phyloP scores from a whole-genome alignment of 2,888 invertebrate species.

The Drosophila bunnanda region DNA sequence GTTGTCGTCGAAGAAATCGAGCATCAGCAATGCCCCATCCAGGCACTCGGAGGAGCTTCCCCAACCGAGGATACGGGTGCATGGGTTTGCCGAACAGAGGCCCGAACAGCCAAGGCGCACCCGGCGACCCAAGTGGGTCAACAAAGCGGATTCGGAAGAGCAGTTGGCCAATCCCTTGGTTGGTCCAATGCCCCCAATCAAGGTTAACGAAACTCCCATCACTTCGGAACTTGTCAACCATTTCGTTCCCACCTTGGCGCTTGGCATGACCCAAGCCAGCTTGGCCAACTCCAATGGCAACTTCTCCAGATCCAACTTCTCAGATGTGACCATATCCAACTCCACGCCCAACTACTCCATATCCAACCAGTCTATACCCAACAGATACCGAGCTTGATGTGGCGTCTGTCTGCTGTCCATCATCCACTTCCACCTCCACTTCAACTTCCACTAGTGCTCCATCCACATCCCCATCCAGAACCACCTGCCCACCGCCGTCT shows the following conservation, averaged over 20 bases:
- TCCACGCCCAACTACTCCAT: neutral
- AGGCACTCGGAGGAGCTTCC: rapidly evolving
- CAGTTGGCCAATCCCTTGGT: too few relatives aligned
- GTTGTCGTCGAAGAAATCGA: neutral
- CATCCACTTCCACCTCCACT: neutral
- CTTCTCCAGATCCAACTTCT: neutral
- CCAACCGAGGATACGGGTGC: neutral
- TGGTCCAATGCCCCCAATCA: neutral
- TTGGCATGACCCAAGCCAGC: too few relatives aligned
- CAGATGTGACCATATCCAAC: neutral
- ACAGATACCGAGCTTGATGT: slow-evolving; percentile 12
- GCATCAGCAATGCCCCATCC: neutral
- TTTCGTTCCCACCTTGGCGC: neutral
- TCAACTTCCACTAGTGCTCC: neutral
- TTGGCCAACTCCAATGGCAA: neutral
- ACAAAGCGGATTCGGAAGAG: too few relatives aligned
- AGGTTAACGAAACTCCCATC: neutral
- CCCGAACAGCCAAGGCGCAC: neutral
- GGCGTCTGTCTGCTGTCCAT: neutral
- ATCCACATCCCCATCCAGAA: neutral
- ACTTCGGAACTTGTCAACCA: neutral
- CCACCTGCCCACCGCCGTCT: slow-evolving; percentile 12
- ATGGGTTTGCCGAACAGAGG: neutral
- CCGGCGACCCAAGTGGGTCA: slow-evolving; percentile 5
- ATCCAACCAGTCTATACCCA: neutral